Evolutionary conservation across 2,113 vertebrate genomes (phyloP).

Genomic region (Odontophorus gujanensis): DNA sequence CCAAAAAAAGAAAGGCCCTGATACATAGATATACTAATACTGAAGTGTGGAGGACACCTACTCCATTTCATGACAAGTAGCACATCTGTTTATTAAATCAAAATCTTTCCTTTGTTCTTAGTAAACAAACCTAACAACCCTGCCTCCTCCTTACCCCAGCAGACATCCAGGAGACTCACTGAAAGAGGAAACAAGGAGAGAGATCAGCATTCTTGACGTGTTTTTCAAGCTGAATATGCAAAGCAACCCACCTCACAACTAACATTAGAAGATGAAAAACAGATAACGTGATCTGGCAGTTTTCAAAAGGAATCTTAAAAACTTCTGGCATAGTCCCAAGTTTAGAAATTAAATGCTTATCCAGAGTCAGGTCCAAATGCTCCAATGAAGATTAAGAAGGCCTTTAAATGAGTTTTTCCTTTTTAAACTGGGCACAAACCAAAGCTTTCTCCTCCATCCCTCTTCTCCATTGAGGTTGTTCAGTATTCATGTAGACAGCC

Average conservation of each 20-base stretch:
- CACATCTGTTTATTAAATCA: slow-evolving; percentile 52
- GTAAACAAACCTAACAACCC: slow-evolving; percentile 38
- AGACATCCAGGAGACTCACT: slow-evolving; percentile 28
- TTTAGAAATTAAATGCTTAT: slow-evolving; percentile 50
- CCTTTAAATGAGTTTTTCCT: background rate
- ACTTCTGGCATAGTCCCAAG: slow-evolving; percentile 24
- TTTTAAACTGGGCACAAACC: background rate
- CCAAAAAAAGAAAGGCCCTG: background rate
- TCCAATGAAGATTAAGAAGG: slow-evolving; percentile 7
- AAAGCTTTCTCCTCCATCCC: background rate
- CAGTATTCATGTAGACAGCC: background rate
- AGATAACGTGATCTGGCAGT: slow-evolving; percentile 56
- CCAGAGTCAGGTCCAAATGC: slow-evolving; percentile 13
- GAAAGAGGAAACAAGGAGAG: slow-evolving; percentile 14
- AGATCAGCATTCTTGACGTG: slow-evolving; percentile 33
- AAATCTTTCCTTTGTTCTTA: slow-evolving; percentile 51
- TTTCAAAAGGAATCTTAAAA: slow-evolving; percentile 54
- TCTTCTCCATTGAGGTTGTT: background rate
- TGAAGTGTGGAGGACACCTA: slow-evolving; percentile 23
- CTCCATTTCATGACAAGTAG: background rate
- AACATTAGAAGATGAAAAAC: slow-evolving; percentile 57
- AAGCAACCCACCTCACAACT: slow-evolving; percentile 47
- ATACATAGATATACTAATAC: background rate
- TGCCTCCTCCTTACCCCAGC: background rate
- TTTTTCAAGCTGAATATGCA: slow-evolving; percentile 44